phyloP scores from a whole-genome alignment of 2,797 vertebrate genomes.

The Argentina silus region DNA sequence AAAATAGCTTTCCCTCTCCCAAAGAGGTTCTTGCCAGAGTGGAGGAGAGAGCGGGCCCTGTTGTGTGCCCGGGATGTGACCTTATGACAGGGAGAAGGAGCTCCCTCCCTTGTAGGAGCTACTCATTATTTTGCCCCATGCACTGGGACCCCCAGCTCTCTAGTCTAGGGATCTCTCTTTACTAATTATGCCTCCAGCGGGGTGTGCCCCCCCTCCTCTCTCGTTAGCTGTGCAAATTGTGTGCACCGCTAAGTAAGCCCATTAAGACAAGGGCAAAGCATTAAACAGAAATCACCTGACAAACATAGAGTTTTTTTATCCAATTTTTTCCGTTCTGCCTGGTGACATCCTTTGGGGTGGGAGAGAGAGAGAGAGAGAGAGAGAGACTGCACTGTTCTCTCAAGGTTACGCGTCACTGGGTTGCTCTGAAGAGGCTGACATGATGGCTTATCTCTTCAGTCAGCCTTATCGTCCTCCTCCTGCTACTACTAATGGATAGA shows the following conservation, averaged over 20 bases:
- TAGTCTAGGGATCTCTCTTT: neutral
- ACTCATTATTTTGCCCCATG: no score
- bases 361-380: neutral
- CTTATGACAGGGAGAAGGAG: no score
- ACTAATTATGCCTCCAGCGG: neutral
- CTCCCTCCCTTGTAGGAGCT: no score
- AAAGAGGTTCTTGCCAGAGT: no score
- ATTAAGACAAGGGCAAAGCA: neutral
- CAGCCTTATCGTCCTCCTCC: neutral
- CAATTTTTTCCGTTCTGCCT: neutral
- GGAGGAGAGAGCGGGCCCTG: no score
- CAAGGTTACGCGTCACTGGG: neutral
- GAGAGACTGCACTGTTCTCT: neutral
- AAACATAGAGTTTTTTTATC: neutral
- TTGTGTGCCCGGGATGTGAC: no score
- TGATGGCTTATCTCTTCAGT: neutral
- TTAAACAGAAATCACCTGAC: neutral
- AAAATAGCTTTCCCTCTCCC: no score
- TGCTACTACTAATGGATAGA: neutral
- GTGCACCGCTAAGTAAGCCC: neutral
- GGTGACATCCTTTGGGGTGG: neutral
- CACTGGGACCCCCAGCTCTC: neutral
- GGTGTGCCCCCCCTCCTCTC: neutral
- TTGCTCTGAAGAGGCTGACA: neutral
- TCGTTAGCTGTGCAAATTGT: neutral